These are phyloP conservation scores for Sturmia bella DNA, from an alignment of 2,888 invertebrate genomes.

Conservation along the genomic window DNA sequence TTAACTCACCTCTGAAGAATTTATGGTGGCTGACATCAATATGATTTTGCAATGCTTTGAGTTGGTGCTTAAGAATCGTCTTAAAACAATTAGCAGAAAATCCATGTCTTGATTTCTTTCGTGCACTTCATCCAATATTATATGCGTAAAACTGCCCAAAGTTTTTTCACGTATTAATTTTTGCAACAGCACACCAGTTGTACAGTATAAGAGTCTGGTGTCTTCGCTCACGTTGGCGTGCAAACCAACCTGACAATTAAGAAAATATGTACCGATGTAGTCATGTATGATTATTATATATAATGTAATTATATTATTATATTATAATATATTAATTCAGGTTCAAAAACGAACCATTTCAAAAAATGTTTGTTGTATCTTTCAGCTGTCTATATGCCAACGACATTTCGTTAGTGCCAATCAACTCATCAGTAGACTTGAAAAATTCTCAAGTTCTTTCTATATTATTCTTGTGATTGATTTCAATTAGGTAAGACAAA, in stretches of 20 bases:
- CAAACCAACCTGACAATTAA: conserved; percentile 74
- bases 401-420: too few relatives aligned
- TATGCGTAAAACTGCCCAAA: conserved; percentile 91
- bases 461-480: too few relatives aligned
- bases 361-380: too few relatives aligned
- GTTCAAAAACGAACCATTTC: too few relatives aligned
- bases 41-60: conserved; percentile 87
- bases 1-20: conserved; percentile 83
- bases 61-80: conserved; percentile 87
- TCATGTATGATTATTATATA: too few relatives aligned
- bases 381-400: too few relatives aligned
- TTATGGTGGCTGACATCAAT: conserved; percentile 97
- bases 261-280: too few relatives aligned
- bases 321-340: too few relatives aligned
- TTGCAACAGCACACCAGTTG: conserved; percentile 93
- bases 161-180: conserved; percentile 87
- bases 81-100: conserved; percentile 91
- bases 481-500: too few relatives aligned
- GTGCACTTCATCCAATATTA: conserved; percentile 96
- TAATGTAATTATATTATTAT: too few relatives aligned
- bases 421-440: too few relatives aligned
- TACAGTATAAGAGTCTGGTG: conserved; percentile 92
- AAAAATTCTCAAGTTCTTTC: too few relatives aligned
- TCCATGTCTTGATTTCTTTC: conserved; percentile 96
- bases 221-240: conserved; percentile 75